A percentile compares a stretch with the other conserved stretches of the same genome.
Evolutionary conservation across 2,113 vertebrate genomes (phyloP).

Genomic region (Speoplatyrhinus poulsoni): DNA sequence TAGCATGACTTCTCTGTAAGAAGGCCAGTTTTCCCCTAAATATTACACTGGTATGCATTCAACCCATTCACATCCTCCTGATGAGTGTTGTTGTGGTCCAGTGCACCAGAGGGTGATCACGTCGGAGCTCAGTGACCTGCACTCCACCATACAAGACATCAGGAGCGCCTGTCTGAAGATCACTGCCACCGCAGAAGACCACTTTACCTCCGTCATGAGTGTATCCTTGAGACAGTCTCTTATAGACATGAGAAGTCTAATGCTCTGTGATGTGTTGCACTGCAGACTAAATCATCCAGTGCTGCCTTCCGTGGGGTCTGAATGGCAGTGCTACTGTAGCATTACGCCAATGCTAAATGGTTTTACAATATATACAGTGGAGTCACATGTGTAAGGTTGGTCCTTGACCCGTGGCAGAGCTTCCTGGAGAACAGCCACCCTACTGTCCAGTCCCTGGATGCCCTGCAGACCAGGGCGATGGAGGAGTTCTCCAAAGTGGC

Average conservation of each 20-base stretch:
- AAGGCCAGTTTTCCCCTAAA: no score
- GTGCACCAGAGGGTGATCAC: slow-evolving; percentile 92
- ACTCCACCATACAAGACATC: slow-evolving; percentile 89
- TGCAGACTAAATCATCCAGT: no score
- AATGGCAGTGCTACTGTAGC: no score
- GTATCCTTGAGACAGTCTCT: slow-evolving; percentile 76
- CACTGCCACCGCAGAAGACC: slow-evolving; percentile 85
- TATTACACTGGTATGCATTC: no score
- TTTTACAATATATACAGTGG: not conserved
- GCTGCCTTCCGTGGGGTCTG: no score
- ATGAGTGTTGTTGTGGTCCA: slow-evolving; percentile 46
- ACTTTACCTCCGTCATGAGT: slow-evolving; percentile 88
- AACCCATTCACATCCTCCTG: no score
- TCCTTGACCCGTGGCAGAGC: slow-evolving; percentile 79
- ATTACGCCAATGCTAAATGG: no score
- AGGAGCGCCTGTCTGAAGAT: slow-evolving; percentile 87
- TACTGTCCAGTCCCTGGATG: slow-evolving; percentile 84
- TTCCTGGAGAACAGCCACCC: slow-evolving; percentile 94
- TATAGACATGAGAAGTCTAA: not conserved
- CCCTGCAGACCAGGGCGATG: slow-evolving; percentile 88
- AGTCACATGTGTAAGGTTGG: not conserved
- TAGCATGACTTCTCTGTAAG: no score
- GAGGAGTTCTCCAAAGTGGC: slow-evolving; percentile 90
- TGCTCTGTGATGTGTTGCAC: no score
- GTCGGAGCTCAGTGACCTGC: slow-evolving; percentile 89